Percentiles rank a stretch among this genome's conserved stretches.
Evolutionary conservation across 2,797 vertebrate species (phyloP).

Genomic region (Parambassis ranga): DNA sequence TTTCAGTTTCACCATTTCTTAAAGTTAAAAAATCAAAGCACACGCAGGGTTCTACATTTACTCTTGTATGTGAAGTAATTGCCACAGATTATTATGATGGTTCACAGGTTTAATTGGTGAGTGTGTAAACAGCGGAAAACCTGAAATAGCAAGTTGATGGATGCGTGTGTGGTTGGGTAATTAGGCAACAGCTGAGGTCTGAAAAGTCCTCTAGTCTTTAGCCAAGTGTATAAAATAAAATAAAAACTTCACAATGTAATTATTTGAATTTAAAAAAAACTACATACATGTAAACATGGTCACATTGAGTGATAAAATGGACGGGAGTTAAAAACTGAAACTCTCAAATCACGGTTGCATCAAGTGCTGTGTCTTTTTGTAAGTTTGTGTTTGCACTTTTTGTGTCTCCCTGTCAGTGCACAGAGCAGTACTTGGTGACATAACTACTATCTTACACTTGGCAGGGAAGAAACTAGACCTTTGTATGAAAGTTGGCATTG

Average conservation of each 20-base stretch:
- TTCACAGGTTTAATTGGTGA: slow-evolving; percentile 10
- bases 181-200: slow-evolving; percentile 9
- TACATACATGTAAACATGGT: too few species aligned
- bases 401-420: neutral
- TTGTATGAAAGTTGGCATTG: slow-evolving; percentile 18
- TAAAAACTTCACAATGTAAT: too few species aligned
- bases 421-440: slow-evolving; percentile 24
- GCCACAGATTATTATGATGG: slow-evolving; percentile 5
- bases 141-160: slow-evolving; percentile 16
- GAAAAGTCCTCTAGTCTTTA: neutral
- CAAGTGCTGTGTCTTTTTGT: neutral
- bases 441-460: slow-evolving; percentile 33
- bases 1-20: too few species aligned
- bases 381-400: slow-evolving; percentile 1
- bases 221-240: neutral
- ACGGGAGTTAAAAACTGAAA: too few species aligned
- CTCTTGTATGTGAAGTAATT: neutral
- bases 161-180: slow-evolving; percentile 26
- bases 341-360: slow-evolving; percentile 16
- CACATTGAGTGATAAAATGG: too few species aligned
- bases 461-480: slow-evolving; percentile 16
- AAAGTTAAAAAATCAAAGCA: too few species aligned
- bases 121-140: neutral
- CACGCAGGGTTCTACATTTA: neutral
- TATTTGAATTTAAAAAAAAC: too few species aligned